Percentiles rank a stretch among this genome's conserved stretches.
phyloP scores from a whole-genome alignment of 2,888 invertebrate species.

The Molorchus minor region DNA sequence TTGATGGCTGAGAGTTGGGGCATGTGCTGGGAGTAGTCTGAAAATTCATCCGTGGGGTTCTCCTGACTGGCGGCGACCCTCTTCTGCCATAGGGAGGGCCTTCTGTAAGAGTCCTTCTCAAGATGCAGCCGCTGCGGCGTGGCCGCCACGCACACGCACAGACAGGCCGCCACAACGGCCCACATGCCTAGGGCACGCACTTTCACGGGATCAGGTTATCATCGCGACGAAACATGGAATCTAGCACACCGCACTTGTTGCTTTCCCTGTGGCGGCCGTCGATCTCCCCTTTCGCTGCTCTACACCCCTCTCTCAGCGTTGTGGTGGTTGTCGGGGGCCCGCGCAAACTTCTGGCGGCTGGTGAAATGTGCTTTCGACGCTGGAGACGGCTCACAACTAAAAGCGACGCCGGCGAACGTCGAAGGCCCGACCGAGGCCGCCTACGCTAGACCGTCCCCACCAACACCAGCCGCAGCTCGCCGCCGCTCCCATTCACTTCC shows the following conservation, averaged over 20 bases:
- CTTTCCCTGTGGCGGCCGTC: no score
- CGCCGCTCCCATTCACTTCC: constrained; percentile 30
- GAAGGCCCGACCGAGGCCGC: constrained; percentile 55
- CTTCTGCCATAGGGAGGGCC: constrained; percentile 50
- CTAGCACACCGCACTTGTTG: constrained; percentile 32
- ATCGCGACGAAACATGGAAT: constrained; percentile 47
- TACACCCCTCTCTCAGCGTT: not conserved
- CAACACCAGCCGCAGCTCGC: constrained; percentile 42
- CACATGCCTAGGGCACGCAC: constrained; percentile 56
- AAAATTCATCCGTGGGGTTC: constrained; percentile 55
- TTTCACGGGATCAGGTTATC: constrained; percentile 58
- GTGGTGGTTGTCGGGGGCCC: not conserved
- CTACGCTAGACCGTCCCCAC: constrained; percentile 50
- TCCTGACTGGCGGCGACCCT: constrained; percentile 55
- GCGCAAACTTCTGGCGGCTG: constrained; percentile 13
- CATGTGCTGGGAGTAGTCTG: constrained; percentile 53
- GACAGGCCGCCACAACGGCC: constrained; percentile 58
- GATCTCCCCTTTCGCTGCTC: not conserved
- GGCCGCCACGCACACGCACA: constrained; percentile 62
- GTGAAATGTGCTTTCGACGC: constrained; percentile 17
- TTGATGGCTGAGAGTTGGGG: constrained; percentile 59
- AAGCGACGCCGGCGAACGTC: constrained; percentile 49
- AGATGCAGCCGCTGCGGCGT: constrained; percentile 60
- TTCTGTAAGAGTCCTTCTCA: constrained; percentile 57
- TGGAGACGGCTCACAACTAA: constrained; percentile 37